phyloP scores from a whole-genome alignment of 2,888 invertebrate genomes.

The Aphelenchoides bicaudatus region DNA sequence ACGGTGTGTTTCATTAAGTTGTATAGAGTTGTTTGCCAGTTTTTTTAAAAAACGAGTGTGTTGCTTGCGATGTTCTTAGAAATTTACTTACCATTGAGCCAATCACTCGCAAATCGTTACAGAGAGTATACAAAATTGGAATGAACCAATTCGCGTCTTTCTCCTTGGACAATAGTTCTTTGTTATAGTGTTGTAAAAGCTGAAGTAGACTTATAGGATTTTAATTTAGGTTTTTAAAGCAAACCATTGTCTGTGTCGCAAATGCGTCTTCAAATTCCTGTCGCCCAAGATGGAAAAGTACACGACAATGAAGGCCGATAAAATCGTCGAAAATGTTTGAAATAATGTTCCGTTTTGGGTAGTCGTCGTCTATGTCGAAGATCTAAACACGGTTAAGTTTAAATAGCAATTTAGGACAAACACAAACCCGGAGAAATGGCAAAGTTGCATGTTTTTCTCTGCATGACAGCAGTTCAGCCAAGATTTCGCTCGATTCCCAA shows the following conservation, averaged over 20 bases:
- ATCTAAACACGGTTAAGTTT: constrained; percentile 23
- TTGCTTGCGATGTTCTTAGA: too few relatives aligned
- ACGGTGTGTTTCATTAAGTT: too few relatives aligned
- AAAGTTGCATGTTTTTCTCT: constrained; percentile 33
- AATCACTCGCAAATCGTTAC: constrained; percentile 79
- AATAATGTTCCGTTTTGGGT: constrained; percentile 36
- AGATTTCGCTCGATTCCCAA: constrained; percentile 38
- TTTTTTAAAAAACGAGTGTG: too few relatives aligned
- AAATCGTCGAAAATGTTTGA: constrained; percentile 44
- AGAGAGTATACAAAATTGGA: constrained; percentile 84
- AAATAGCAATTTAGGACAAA: neutral
- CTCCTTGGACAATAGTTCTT: constrained; percentile 75
- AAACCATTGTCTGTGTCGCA: constrained; percentile 42
- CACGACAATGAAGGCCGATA: constrained; percentile 37
- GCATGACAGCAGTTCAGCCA: constrained; percentile 38
- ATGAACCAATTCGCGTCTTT: constrained; percentile 88
- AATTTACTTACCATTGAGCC: constrained; percentile 62
- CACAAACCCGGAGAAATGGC: constrained; percentile 37
- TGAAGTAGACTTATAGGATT: constrained; percentile 33
- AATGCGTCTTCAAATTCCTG: constrained; percentile 27
- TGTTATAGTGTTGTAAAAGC: constrained; percentile 52
- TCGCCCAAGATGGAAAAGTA: constrained; percentile 42
- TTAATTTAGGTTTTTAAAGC: too few relatives aligned
- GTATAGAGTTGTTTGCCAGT: too few relatives aligned
- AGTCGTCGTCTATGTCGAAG: constrained; percentile 25